These are phyloP conservation scores for Anguilla pacifica DNA, from an alignment of 2,797 vertebrate genomes.

Conservation along the genomic window DNA sequence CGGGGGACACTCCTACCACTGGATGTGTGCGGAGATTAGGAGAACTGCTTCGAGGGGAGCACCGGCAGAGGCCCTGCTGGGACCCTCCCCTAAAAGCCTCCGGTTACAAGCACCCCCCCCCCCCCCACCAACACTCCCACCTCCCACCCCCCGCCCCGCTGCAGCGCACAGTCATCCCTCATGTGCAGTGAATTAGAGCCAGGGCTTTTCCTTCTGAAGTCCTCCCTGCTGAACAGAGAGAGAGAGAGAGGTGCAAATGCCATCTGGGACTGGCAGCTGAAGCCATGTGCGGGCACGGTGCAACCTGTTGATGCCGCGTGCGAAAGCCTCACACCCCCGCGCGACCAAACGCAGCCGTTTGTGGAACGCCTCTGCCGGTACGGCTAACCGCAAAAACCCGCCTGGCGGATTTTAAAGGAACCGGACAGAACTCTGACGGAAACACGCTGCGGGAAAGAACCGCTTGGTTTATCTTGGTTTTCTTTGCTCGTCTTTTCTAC, in stretches of 20 bases:
- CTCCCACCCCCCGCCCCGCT: background rate
- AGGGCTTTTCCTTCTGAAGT: background rate
- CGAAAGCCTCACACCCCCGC: constrained; percentile 1
- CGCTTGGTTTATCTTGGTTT: background rate
- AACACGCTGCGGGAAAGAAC: background rate
- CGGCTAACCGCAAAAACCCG: background rate
- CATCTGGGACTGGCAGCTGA: background rate
- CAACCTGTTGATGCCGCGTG: constrained; percentile 1
- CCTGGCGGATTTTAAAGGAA: background rate
- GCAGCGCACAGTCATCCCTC: background rate
- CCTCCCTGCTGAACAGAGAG: background rate
- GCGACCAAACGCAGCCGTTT: too few relatives aligned
- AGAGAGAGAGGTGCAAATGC: background rate
- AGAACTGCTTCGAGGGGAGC: background rate
- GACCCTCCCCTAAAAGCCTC: background rate
- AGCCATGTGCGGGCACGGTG: background rate
- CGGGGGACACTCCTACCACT: background rate
- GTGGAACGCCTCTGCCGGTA: background rate
- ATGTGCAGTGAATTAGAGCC: background rate
- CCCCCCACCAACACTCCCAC: too few relatives aligned
- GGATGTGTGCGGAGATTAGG: background rate
- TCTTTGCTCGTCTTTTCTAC: background rate
- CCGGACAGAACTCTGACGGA: background rate
- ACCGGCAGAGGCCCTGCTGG: background rate
- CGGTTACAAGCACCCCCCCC: background rate